phyloP scores from a whole-genome alignment of 1,140 invertebrate genomes.

The Proctacanthus coquilletti region DNA sequence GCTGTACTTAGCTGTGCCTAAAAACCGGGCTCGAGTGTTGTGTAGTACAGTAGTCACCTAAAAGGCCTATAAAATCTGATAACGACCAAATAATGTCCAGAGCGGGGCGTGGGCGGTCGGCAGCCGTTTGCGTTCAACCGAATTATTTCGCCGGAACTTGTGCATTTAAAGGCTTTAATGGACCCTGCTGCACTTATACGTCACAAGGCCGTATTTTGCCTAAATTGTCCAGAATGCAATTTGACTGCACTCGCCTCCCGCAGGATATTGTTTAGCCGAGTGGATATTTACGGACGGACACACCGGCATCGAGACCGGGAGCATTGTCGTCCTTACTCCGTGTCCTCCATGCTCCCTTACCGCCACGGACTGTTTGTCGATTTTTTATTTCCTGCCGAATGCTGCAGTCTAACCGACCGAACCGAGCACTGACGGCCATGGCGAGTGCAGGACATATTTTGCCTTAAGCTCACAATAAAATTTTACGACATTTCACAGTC shows the following conservation, averaged over 20 bases:
- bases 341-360: no score
- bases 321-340: no score
- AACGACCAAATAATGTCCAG: slow-evolving; percentile 1
- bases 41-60: no score
- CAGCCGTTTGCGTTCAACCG: not conserved
- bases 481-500: not conserved
- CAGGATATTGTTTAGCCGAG: no score
- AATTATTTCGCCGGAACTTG: not conserved
- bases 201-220: not conserved
- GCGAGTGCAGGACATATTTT: not conserved
- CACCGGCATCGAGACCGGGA: no score
- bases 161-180: not conserved
- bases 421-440: not conserved
- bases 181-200: not conserved
- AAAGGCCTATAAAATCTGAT: slow-evolving; percentile 1
- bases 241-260: not conserved
- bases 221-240: not conserved
- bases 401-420: not conserved
- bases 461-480: slow-evolving; percentile 1
- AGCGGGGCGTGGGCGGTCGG: no score
- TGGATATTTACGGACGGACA: no score
- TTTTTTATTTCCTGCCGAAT: not conserved
- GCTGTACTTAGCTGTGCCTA: not conserved
- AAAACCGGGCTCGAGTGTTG: not conserved
- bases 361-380: not conserved